Base-by-base conservation (phyloP, 92 coral and sea anemone species). In the Epizoanthus stellaris region DNA sequence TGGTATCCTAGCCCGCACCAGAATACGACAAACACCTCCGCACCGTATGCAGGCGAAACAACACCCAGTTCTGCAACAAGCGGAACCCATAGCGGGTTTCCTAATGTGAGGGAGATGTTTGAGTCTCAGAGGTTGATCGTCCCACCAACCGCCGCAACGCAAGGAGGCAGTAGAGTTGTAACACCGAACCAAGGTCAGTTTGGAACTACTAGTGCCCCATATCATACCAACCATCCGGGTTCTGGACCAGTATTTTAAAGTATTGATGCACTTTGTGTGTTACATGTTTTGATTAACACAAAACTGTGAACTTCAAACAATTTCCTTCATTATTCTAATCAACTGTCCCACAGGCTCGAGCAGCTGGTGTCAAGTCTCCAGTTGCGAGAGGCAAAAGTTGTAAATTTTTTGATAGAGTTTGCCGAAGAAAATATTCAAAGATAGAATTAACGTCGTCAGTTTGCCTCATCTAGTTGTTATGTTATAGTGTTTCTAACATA, bases 81-180 rank as follows among this genome's bases (percentile, higher is more conserved):
- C 76, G 89, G 87, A 13, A 70, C 34, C 77, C 88, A 89, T 38
- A 73, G 91, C 36, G 52, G 76, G 10, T 97, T 97, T 72, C 99
- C 99, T 0, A 97, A 97, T 80, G 99, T 97, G 43, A 90, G 99
- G 66, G 99, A 97, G 87, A 97, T 97, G 99, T 97, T 97, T 82
- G 99, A 97, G 56, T 95, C 99, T 14, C 99, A 97, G 87, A 89
- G 98, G 69, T 90, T 97, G 45, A 61, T 95, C 21, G 97, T 91
- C 73, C 88, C 98, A 5, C 87, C 98, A 5, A 79, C 84, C 71
- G 88, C 86, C 49, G 52, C 83, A 13, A 11, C 66, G 11, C 91
- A 86, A 36, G 87, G 85, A 39, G 88, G 91, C 17, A 82, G 75
- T 20, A 62, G 85, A 60, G 87, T 85, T 66, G 73, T 81, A 82